These are phyloP conservation scores for Scaptomyza pallida DNA, from an alignment of 1,140 invertebrate genomes.

Conservation along the genomic window DNA sequence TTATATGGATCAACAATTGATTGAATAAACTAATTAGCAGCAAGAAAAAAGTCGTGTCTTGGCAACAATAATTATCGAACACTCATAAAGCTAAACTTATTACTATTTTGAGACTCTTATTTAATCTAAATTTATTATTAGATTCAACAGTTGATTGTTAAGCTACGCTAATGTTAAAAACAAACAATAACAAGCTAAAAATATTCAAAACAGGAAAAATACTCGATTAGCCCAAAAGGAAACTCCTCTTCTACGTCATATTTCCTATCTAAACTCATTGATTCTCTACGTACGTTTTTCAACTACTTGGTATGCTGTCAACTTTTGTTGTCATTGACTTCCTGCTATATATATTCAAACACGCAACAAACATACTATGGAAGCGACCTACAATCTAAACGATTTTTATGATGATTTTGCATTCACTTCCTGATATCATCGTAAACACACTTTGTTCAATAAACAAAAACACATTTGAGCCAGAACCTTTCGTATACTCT, in stretches of 20 bases:
- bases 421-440: slow-evolving; percentile 56
- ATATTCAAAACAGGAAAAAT: not conserved
- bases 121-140: not conserved
- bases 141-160: not conserved
- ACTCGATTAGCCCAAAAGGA: too few relatives aligned
- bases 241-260: too few relatives aligned
- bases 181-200: not conserved
- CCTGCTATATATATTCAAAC: slow-evolving; percentile 29
- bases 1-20: not conserved
- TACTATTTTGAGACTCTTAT: not conserved
- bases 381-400: slow-evolving; percentile 37
- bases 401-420: slow-evolving; percentile 43
- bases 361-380: not conserved
- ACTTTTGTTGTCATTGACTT: slow-evolving; percentile 33
- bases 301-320: slow-evolving; percentile 20
- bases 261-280: not conserved
- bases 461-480: slow-evolving; percentile 69
- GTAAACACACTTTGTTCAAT: too few relatives aligned
- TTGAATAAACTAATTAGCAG: not conserved
- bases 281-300: too few relatives aligned
- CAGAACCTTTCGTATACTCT: not conserved
- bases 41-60: not conserved
- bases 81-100: too few relatives aligned
- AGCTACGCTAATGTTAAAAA: not conserved
- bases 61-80: not conserved